Percentiles rank a stretch among this genome's conserved stretches.
These are phyloP conservation scores for Brachionus paranguensis DNA, from an alignment of 1,140 invertebrate species.

Conservation along the genomic window DNA sequence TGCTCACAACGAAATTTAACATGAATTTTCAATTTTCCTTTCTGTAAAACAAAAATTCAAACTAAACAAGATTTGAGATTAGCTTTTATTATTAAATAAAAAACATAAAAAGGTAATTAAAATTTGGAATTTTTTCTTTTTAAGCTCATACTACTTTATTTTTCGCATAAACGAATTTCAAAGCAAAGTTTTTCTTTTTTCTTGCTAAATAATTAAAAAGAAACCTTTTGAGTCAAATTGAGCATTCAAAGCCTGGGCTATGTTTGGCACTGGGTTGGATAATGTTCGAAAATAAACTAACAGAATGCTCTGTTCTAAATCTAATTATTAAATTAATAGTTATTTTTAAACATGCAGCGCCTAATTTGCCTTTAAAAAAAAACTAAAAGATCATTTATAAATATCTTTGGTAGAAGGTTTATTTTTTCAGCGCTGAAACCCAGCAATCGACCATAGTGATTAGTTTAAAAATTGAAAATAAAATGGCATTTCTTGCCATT, in stretches of 20 bases:
- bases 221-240: background rate
- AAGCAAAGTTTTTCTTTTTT: background rate
- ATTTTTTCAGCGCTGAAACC: background rate
- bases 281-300: no score
- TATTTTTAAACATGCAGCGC: background rate
- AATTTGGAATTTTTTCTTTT: background rate
- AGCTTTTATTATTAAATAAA: background rate
- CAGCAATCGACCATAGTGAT: background rate
- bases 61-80: conserved; percentile 7
- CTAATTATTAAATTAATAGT: background rate
- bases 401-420: background rate
- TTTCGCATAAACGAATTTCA: background rate
- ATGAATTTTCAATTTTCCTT: background rate
- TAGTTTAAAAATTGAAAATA: background rate
- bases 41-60: conserved; percentile 10
- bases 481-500: background rate
- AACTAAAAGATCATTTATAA: background rate
- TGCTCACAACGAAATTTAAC: background rate
- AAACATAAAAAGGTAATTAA: conserved; percentile 15
- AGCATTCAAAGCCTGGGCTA: background rate
- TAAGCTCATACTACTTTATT: background rate
- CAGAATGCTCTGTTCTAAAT: background rate
- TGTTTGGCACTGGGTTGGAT: background rate
- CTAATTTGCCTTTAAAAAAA: background rate
- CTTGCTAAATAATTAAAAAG: background rate